Conservation (phyloP, 2,888 invertebrate species). For the Hemicrepidius hirtus region DNA sequence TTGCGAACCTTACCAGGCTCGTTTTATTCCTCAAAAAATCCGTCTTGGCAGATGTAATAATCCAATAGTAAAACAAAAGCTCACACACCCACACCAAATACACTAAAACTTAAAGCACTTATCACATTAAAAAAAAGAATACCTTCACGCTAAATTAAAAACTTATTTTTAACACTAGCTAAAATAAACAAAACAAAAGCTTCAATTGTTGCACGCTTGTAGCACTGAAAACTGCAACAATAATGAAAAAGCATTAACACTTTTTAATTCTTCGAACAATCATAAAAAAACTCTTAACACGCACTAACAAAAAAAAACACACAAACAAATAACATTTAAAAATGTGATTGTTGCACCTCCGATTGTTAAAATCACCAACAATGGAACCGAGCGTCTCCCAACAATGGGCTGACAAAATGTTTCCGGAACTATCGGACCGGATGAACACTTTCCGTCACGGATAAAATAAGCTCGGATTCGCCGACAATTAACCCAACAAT, state of each 20-base stretch:
- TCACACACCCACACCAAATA: constrained; percentile 17
- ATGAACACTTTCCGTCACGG: constrained; percentile 17
- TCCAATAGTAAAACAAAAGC: constrained; percentile 33
- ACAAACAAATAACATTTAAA: background rate
- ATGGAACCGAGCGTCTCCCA: background rate
- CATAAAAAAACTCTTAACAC: too few relatives aligned
- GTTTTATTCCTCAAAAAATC: constrained; percentile 51
- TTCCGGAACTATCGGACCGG: background rate
- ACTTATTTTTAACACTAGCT: background rate
- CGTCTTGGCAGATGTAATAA: constrained; percentile 46
- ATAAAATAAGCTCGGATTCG: constrained; percentile 17
- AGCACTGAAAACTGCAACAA: background rate
- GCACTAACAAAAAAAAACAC: too few relatives aligned
- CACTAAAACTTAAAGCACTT: background rate
- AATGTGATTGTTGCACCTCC: background rate
- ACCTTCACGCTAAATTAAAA: constrained; percentile 1
- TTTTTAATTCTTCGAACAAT: too few relatives aligned
- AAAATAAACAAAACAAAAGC: background rate
- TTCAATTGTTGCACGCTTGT: constrained; percentile 8
- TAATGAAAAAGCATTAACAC: too few relatives aligned
- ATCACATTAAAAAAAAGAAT: background rate
- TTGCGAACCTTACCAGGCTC: constrained; percentile 54
- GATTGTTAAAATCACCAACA: background rate
- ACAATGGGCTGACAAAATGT: too few relatives aligned
- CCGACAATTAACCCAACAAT: constrained; percentile 35